phyloP scores from a whole-genome alignment of 1,140 invertebrate genomes.

The Listronotus bonariensis region DNA sequence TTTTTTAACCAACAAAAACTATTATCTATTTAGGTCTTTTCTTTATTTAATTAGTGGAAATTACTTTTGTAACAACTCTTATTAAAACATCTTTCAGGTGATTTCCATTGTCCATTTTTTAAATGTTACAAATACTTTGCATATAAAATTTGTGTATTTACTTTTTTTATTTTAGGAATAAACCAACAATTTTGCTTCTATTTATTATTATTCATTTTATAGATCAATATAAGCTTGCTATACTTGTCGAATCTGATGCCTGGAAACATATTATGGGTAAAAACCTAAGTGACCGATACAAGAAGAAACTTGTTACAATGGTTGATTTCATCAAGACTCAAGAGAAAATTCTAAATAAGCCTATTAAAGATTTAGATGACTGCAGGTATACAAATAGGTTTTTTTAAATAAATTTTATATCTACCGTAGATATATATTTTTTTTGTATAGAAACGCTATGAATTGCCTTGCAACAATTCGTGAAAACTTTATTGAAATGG shows the following conservation, averaged over 20 bases:
- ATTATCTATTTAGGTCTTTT: too few relatives aligned
- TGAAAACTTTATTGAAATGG: slow-evolving; percentile 75
- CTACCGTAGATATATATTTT: too few relatives aligned
- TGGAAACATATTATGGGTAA: slow-evolving; percentile 74
- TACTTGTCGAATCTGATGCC: slow-evolving; percentile 70
- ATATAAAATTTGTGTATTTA: too few relatives aligned
- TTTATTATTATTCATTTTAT: slow-evolving; percentile 25
- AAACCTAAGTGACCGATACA: slow-evolving; percentile 64
- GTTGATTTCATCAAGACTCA: slow-evolving; percentile 72
- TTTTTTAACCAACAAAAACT: too few relatives aligned
- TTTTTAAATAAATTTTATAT: too few relatives aligned
- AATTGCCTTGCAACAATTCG: slow-evolving; percentile 74
- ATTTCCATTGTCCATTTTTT: too few relatives aligned
- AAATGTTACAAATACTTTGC: too few relatives aligned
- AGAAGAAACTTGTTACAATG: slow-evolving; percentile 65
- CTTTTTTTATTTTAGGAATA: too few relatives aligned
- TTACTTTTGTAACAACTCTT: too few relatives aligned
- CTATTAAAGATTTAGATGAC: slow-evolving; percentile 75
- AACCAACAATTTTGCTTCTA: too few relatives aligned
- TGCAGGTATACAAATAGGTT: slow-evolving; percentile 54
- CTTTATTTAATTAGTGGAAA: too few relatives aligned
- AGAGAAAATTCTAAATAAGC: slow-evolving; percentile 66
- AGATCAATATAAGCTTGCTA: slow-evolving; percentile 72
- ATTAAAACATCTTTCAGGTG: too few relatives aligned
- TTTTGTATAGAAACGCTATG: slow-evolving; percentile 66